Evolutionary conservation across 2,888 invertebrate genomes (phyloP).

Genomic region (Mantis religiosa): DNA sequence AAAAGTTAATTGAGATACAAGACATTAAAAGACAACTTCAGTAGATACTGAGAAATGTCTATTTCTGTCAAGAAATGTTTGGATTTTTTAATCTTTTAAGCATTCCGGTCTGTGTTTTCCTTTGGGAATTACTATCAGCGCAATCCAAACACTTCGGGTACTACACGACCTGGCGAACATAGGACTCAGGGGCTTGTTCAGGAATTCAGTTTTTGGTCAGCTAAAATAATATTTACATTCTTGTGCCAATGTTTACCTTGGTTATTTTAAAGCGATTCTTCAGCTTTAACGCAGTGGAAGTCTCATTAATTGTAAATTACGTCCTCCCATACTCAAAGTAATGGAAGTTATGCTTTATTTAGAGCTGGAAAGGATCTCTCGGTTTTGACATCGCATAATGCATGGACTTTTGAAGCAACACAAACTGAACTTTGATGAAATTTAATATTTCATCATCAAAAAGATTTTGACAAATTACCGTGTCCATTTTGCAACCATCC

Average conservation of each 20-base stretch:
- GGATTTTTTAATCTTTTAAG: too few species aligned
- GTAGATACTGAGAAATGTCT: too few species aligned
- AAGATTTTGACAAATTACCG: not conserved
- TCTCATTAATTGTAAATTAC: not conserved
- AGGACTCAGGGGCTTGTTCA: not conserved
- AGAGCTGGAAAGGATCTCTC: not conserved
- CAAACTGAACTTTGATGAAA: not conserved
- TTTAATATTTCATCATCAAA: not conserved
- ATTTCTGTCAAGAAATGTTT: too few species aligned
- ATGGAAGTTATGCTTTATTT: not conserved
- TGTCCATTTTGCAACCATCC: not conserved
- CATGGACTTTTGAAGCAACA: not conserved
- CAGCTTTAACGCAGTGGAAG: not conserved
- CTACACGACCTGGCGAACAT: not conserved
- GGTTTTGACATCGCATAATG: not conserved
- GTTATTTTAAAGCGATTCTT: not conserved
- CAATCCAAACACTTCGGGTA: not conserved
- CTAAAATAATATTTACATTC: not conserved
- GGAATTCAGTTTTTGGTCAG: not conserved
- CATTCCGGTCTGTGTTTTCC: not conserved
- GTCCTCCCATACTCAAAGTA: not conserved
- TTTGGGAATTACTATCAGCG: not conserved
- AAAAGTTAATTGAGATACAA: too few species aligned
- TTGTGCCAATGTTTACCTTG: not conserved
- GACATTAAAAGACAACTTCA: too few species aligned